Conservation (phyloP, 2,113 vertebrate genomes). For the Peromyscus polionotus region DNA sequence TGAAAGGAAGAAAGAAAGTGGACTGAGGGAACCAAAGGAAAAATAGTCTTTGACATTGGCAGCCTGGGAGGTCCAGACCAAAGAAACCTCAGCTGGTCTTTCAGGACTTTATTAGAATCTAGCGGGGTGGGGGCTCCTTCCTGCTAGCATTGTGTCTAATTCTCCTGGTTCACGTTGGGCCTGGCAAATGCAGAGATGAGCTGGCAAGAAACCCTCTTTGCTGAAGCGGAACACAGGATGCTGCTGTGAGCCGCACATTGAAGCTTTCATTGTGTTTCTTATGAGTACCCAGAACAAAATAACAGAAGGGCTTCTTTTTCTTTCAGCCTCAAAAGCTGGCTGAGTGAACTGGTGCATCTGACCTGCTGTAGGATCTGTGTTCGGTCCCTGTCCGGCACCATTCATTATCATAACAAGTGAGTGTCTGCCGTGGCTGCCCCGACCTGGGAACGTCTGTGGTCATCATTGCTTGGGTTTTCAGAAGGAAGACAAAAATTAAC, state of each 20-base stretch:
- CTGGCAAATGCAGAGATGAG: fast-evolving
- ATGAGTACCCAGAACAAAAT: not conserved
- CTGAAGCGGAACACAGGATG: not conserved
- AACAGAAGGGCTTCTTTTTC: constrained; percentile 56
- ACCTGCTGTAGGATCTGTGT: constrained; percentile 96
- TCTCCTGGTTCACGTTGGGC: not conserved
- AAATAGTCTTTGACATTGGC: not conserved
- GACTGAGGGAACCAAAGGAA: not conserved
- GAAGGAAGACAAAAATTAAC: not conserved
- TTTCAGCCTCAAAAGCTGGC: constrained; percentile 91
- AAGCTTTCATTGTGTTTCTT: not conserved
- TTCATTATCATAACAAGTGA: constrained; percentile 96
- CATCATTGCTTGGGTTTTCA: not conserved
- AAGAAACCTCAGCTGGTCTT: not conserved
- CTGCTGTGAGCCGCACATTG: not conserved
- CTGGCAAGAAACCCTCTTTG: not conserved
- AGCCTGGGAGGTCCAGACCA: not conserved
- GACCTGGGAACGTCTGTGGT: not conserved
- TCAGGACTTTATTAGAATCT: not conserved
- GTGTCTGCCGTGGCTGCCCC: constrained; percentile 79
- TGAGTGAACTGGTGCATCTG: constrained; percentile 95
- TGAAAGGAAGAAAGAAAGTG: not conserved
- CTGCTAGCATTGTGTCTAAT: not conserved
- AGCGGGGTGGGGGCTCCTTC: not conserved
- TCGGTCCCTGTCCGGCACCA: constrained; percentile 93